Conservation (phyloP, 2,888 invertebrate genomes). For the Ernsta delagoae region DNA sequence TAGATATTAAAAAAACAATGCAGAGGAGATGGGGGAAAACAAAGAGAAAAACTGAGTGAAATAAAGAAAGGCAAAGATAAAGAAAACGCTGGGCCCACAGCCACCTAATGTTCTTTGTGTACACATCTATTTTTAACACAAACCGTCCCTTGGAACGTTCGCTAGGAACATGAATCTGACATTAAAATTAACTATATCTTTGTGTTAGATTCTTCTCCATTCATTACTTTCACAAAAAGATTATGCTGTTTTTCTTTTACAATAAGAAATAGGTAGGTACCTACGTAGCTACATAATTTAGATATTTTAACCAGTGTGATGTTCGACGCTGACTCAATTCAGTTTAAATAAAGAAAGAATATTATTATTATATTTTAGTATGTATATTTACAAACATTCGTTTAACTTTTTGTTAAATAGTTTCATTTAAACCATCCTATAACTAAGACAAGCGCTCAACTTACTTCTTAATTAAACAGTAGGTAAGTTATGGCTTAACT, state of each 20-base stretch:
- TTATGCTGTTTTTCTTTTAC: background rate
- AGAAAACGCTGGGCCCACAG: constrained; percentile 19
- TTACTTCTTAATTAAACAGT: too few relatives aligned
- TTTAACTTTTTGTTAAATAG: too few relatives aligned
- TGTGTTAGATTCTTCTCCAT: constrained; percentile 4
- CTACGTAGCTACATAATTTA: too few relatives aligned
- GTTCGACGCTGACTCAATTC: too few relatives aligned
- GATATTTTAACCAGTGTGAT: too few relatives aligned
- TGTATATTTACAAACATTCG: too few relatives aligned
- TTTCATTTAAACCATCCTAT: too few relatives aligned
- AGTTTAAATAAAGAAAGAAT: too few relatives aligned
- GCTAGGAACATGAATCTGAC: background rate
- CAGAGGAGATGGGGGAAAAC: constrained; percentile 21
- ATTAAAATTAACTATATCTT: constrained; percentile 23
- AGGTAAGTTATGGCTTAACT: too few relatives aligned
- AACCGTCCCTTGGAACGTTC: constrained; percentile 11
- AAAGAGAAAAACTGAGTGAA: constrained; percentile 33
- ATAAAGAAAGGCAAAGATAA: constrained; percentile 28
- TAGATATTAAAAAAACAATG: constrained; percentile 28
- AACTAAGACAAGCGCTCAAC: too few relatives aligned
- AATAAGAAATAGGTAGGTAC: too few relatives aligned
- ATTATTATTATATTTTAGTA: too few relatives aligned
- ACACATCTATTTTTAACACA: constrained; percentile 33
- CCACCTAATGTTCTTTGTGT: constrained; percentile 32
- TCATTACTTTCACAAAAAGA: background rate